These are phyloP conservation scores for Cantharis lateralis DNA, from an alignment of 2,888 invertebrate genomes.

Conservation along the genomic window DNA sequence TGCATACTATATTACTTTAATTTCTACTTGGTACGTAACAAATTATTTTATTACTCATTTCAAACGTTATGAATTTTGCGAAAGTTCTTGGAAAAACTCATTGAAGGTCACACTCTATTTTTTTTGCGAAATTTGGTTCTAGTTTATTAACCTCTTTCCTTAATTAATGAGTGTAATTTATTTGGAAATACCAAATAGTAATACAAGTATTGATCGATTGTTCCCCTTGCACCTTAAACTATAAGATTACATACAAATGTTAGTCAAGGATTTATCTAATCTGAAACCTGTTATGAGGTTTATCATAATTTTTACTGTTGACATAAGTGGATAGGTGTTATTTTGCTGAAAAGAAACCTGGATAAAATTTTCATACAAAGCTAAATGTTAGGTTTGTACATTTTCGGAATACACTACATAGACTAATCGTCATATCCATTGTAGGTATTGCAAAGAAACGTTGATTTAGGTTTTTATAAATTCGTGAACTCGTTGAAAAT, in stretches of 20 bases:
- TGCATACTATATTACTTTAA: not conserved
- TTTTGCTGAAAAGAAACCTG: not conserved
- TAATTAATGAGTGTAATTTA: not conserved
- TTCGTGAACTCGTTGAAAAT: not conserved
- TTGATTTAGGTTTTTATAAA: not conserved
- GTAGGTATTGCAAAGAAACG: not conserved
- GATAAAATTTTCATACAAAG: not conserved
- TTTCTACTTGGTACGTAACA: constrained; percentile 6
- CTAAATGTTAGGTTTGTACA: not conserved
- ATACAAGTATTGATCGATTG: not conserved
- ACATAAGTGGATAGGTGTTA: not conserved
- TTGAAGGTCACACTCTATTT: not conserved
- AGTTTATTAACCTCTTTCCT: not conserved
- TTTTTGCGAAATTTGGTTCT: not conserved
- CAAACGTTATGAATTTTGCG: not conserved
- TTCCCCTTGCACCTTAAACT: not conserved
- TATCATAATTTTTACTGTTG: not conserved
- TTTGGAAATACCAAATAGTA: not conserved
- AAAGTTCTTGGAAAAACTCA: not conserved
- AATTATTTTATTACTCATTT: not conserved
- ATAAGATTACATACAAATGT: not conserved
- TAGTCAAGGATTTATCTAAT: constrained; percentile 6
- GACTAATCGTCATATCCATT: not conserved
- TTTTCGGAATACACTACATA: not conserved
- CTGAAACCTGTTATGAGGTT: not conserved